A percentile compares a stretch with the other conserved stretches of the same genome.
Evolutionary conservation across 2,888 invertebrate species (phyloP).

Genomic region (Stenichneumon culpator): DNA sequence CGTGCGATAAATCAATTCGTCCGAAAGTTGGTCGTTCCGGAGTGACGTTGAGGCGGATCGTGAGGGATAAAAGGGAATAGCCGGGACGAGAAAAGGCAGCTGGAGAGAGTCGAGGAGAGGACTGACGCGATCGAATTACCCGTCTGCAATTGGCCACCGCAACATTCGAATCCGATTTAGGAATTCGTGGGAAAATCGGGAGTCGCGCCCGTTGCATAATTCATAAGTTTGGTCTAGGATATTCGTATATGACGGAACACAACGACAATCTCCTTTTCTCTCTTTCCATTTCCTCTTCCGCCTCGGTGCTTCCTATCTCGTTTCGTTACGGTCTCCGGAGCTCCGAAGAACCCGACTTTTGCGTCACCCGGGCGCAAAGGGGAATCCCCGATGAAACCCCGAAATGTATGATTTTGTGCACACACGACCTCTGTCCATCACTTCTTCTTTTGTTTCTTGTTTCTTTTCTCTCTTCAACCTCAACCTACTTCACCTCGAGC

Average conservation of each 20-base stretch:
- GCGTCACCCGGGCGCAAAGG: slow-evolving; percentile 9
- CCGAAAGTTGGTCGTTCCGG: slow-evolving; percentile 53
- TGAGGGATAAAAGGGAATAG: not conserved
- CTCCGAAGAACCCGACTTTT: slow-evolving; percentile 28
- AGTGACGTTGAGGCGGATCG: slow-evolving; percentile 32
- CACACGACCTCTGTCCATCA: not conserved
- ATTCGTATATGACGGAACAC: not conserved
- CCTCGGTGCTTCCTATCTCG: slow-evolving; percentile 17
- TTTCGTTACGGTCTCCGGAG: slow-evolving; percentile 5
- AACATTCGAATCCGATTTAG: slow-evolving; percentile 65
- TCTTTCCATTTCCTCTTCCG: slow-evolving; percentile 6
- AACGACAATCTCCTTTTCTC: slow-evolving; percentile 37
- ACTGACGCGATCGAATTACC: slow-evolving; percentile 59
- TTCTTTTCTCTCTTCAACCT: not conserved
- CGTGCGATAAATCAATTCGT: slow-evolving; percentile 65
- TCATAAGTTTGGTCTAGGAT: slow-evolving; percentile 55
- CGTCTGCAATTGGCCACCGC: slow-evolving; percentile 54
- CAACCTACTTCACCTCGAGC: not conserved
- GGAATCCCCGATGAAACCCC: slow-evolving; percentile 4
- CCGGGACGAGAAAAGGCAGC: not conserved
- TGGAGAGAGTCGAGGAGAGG: slow-evolving; percentile 3
- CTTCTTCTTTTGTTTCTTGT: not conserved
- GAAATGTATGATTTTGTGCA: slow-evolving; percentile 27
- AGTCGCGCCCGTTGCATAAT: slow-evolving; percentile 62
- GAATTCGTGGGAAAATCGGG: slow-evolving; percentile 63